Percentiles rank a stretch among this genome's conserved stretches.
phyloP scores from a whole-genome alignment of 64 coral and sea anemone genomes.

The Stylophora pistillata region DNA sequence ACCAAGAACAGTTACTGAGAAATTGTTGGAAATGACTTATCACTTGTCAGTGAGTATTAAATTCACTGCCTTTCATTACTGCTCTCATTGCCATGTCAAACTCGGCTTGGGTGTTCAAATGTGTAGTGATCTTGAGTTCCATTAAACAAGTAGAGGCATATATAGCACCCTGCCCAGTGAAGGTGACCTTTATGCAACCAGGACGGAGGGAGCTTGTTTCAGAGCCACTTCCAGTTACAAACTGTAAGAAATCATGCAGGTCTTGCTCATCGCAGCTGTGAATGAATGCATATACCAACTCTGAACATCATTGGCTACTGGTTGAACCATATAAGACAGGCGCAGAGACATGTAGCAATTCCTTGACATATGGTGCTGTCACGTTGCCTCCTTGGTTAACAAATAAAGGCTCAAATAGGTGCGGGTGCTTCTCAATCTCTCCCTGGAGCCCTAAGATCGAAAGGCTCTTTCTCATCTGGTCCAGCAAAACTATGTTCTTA shows the following conservation, averaged over 20 bases:
- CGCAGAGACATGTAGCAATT: neutral
- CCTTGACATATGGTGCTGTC: conserved; percentile 4
- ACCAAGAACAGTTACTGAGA: too few species aligned
- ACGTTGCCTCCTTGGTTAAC: neutral
- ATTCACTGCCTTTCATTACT: conserved; percentile 36
- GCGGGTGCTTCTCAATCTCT: conserved; percentile 44
- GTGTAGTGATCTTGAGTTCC: conserved; percentile 35
- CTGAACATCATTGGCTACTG: neutral
- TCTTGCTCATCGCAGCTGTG: conserved; percentile 9
- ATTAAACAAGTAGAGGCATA: conserved; percentile 64
- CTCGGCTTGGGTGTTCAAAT: conserved; percentile 17
- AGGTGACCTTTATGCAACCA: conserved; percentile 56
- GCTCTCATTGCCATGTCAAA: conserved; percentile 36
- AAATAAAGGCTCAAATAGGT: conserved; percentile 63
- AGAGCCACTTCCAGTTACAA: conserved; percentile 55
- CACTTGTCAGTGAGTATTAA: conserved; percentile 27
- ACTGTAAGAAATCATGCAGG: conserved; percentile 43
- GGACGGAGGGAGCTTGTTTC: conserved; percentile 36
- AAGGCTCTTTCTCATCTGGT: conserved; percentile 58
- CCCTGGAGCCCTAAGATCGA: neutral
- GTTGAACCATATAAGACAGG: too few species aligned
- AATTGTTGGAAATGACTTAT: neutral
- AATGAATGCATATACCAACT: conserved; percentile 14
- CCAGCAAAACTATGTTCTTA: conserved; percentile 41
- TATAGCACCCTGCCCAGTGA: conserved; percentile 20